Base-by-base conservation (phyloP, 2,113 vertebrate genomes). In the Calcarius ornatus region DNA sequence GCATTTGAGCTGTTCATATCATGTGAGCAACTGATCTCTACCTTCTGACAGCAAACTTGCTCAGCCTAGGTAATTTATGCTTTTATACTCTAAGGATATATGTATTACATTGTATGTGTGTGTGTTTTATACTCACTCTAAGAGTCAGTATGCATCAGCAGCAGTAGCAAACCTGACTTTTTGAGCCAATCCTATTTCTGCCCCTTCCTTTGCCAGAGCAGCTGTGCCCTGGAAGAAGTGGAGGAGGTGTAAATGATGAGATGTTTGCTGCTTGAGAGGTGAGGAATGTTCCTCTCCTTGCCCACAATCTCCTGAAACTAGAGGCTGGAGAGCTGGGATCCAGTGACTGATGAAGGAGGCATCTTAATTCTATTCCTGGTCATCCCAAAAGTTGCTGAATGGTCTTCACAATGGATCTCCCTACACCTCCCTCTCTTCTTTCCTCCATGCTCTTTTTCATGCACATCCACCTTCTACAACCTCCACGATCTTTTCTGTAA, bases 81-180 rank as follows among this genome's bases (percentile, higher is more conserved):
- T 86, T 85, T 45, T 28, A 42, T 48, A 63, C 42, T n/a, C 19
- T 30, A 20, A 48, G 47, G 28, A 33, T 47, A 5, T 10, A 11
- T 31, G 28, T 35, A n/a, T 61, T 72, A 35, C 9, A 9, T 9
- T 1, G 1, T 48, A 10, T 60, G 19, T 24, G 7, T 38, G 27
- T 2, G 3, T 88, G 45, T 8, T 87, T 81, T 78, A 47, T 56
- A 35, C 45, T 76, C 10, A 6, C 24, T 38, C 33, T 61, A 19
- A 43, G 38, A 40, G 27, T 17, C n/a, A 61, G 4, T 12, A 17
- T 50, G 71, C 11, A 14, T 70, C 40, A 68, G 77, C 0, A 0
- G 38, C 50, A 61, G 37, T 5, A 81, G 65, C 60, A 71, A 70
- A 82, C 13, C n/a, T 31, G 47, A 48, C 10, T 23, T 69, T 43